phyloP scores from a whole-genome alignment of 2,113 vertebrate species.

The Stictonetta naevosa region DNA sequence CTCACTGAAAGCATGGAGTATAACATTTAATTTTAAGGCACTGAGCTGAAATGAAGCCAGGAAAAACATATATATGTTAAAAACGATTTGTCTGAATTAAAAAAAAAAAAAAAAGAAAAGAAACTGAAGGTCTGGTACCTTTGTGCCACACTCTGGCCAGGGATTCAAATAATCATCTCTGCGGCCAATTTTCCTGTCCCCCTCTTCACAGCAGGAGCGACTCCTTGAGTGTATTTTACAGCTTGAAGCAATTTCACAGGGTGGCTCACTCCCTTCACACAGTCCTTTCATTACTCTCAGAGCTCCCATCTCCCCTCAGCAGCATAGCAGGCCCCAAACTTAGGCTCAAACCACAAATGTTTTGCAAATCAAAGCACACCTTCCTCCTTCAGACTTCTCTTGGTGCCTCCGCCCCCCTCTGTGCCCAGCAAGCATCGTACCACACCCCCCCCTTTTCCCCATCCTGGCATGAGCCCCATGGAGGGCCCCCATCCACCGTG shows the following conservation, averaged over 20 bases:
- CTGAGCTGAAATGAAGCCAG: neutral
- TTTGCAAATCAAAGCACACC: slow-evolving; percentile 1
- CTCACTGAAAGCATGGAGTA: neutral
- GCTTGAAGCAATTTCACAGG: slow-evolving; percentile 17
- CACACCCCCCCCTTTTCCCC: neutral
- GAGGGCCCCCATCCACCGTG: neutral
- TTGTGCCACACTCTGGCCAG: neutral
- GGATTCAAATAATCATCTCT: slow-evolving; percentile 4
- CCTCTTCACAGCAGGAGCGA: neutral
- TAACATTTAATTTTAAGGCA: neutral
- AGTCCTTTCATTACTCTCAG: slow-evolving; percentile 43
- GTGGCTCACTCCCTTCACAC: neutral
- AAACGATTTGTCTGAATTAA: neutral
- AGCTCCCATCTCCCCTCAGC: slow-evolving; percentile 19
- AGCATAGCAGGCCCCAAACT: slow-evolving; percentile 1
- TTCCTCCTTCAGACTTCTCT: neutral
- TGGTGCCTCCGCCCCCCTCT: neutral
- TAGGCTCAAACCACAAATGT: neutral
- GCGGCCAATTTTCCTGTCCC: slow-evolving; percentile 18
- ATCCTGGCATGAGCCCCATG: neutral
- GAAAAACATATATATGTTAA: neutral
- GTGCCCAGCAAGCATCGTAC: neutral
- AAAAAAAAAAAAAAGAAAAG: neutral
- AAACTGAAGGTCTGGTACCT: neutral
- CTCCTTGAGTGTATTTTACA: slow-evolving; percentile 6